Conservation (phyloP, 2,797 vertebrate species). For the Phoxinus dragarum region DNA sequence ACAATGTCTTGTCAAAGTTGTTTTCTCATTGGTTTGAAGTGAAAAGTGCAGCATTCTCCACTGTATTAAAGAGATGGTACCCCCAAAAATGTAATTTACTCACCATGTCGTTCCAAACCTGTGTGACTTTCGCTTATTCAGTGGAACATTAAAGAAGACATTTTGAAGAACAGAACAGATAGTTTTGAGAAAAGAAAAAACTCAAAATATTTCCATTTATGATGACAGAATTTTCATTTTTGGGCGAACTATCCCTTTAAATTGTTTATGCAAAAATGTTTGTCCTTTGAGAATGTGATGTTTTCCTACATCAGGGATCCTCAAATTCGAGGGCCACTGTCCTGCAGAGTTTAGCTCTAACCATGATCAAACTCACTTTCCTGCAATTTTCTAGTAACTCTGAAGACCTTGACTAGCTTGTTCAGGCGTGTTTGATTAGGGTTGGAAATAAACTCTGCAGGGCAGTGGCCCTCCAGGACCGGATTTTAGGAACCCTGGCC, state of each 20-base stretch:
- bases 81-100: not conserved
- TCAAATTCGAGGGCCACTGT: no score
- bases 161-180: not conserved
- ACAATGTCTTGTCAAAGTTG: not conserved
- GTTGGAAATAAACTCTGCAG: no score
- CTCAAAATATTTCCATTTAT: not conserved
- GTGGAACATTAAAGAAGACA: not conserved
- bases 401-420: no score
- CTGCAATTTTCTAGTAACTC: no score
- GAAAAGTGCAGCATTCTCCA: not conserved
- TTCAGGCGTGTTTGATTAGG: no score
- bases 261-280: not conserved
- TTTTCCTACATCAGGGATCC: not conserved
- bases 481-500: not conserved
- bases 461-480: no score
- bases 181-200: not conserved
- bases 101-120: not conserved
- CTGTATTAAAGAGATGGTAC: not conserved
- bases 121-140: not conserved
- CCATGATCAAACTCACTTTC: no score
- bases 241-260: not conserved
- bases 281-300: not conserved
- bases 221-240: not conserved
- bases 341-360: no score
- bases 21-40: not conserved